Base-by-base conservation (phyloP, 2,888 invertebrate species). In the Nymphalis polychloros region DNA sequence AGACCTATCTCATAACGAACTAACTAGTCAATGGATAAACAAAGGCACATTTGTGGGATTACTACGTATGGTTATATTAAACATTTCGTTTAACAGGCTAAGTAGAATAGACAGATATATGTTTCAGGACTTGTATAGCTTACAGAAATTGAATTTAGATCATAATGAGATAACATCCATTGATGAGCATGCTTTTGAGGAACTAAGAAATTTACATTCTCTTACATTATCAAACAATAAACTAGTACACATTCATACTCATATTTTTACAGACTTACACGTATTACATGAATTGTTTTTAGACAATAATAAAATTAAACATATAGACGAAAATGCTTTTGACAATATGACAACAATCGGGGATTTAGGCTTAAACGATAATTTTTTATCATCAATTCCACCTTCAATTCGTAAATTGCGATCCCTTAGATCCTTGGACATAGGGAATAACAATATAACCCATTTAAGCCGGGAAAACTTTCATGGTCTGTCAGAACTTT, bases 381-480 rank as follows among this genome's bases (percentile, higher is more conserved):
- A 97, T 84, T 86, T 93, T 77, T 89, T 97, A 74, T 94, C 93
- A 16, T 93, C 93, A 60, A 93, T 96, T 62, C 96, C 97, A 41
- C 87, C 88, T 66, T 96, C 96, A 16, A 93, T 96, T 63, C 94
- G 94, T 53, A 94, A 94, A 82, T 91, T 97, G 71, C 89, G 94
- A 61, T 94, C 95, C 76, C 87, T 97, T 70, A 95, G 95, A 85
- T 95, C 95, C 27, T 91, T 97, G 74, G 96, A 97, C 89, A 93
- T 97, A 75, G 96, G 96, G 27, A 96, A 96, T 82, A 97, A 97
- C 88, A 94, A 94, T 81, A 95, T 98, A 83, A 94, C 95, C 79
- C 92, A 93, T 73, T 93, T 98, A 75, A 94, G 93, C 73, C 94
- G 95, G 80, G 94, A 95, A 77, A 95, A 96, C 75, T 96, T 97